Percentiles rank a stretch among this genome's conserved stretches.
phyloP scores from a whole-genome alignment of 1,140 invertebrate species.

The Leptopilina boulardi region DNA sequence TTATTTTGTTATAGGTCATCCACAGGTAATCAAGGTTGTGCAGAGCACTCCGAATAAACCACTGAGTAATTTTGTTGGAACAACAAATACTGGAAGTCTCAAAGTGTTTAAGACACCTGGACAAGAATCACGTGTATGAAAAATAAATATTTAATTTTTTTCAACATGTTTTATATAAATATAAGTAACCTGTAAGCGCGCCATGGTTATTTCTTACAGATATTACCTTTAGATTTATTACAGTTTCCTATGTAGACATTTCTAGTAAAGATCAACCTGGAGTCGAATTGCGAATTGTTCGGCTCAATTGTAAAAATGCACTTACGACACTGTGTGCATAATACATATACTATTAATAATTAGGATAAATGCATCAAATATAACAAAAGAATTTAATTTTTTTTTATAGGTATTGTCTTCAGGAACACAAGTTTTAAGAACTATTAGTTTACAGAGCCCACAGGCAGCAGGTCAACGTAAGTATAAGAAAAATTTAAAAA shows the following conservation, averaged over 20 bases:
- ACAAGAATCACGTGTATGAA: slow-evolving; percentile 70
- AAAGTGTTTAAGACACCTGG: slow-evolving; percentile 76
- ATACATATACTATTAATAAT: not conserved
- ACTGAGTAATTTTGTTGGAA: slow-evolving; percentile 73
- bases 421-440: slow-evolving; percentile 75
- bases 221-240: too few relatives aligned
- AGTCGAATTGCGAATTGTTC: too few relatives aligned
- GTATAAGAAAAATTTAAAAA: slow-evolving; percentile 52
- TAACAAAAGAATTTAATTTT: slow-evolving; percentile 31
- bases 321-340: too few relatives aligned
- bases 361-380: not conserved
- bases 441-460: slow-evolving; percentile 74
- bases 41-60: slow-evolving; percentile 76
- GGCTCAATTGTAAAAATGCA: too few relatives aligned
- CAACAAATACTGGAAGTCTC: slow-evolving; percentile 72
- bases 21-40: slow-evolving; percentile 81
- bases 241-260: too few relatives aligned
- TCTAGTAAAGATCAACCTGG: too few relatives aligned
- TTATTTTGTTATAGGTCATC: slow-evolving; percentile 76
- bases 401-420: slow-evolving; percentile 69
- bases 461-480: slow-evolving; percentile 74
- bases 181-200: too few relatives aligned
- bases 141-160: slow-evolving; percentile 14
- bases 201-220: too few relatives aligned
- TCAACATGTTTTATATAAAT: too few relatives aligned